These are phyloP conservation scores for Nemotelus pantherinus DNA, from an alignment of 2,888 invertebrate species.

Conservation along the genomic window DNA sequence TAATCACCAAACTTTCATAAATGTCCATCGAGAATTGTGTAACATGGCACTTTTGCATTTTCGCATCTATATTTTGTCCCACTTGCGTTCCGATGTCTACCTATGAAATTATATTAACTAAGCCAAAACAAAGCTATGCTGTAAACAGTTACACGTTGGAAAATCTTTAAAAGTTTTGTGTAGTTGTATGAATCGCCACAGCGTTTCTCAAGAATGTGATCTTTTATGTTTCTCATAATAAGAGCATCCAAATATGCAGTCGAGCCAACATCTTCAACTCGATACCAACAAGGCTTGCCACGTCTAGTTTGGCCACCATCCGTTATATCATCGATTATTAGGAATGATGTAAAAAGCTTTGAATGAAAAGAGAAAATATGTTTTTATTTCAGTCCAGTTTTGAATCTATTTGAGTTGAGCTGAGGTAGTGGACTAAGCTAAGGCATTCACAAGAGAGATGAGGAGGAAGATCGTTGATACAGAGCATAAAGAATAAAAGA, in stretches of 20 bases:
- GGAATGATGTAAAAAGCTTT: too few species aligned
- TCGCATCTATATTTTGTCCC: not conserved
- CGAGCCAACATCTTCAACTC: not conserved
- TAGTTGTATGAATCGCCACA: not conserved
- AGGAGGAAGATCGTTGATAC: too few species aligned
- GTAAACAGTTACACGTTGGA: too few species aligned
- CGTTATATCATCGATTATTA: too few species aligned
- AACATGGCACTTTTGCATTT: too few species aligned
- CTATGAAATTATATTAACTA: not conserved
- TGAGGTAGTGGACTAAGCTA: too few species aligned
- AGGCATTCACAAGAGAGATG: too few species aligned
- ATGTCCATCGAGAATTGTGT: too few species aligned
- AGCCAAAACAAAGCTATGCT: not conserved
- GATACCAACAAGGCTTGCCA: not conserved
- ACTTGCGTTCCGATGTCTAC: not conserved
- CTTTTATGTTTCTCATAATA: not conserved
- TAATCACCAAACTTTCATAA: too few species aligned
- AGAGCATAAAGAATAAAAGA: too few species aligned
- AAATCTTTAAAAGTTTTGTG: too few species aligned
- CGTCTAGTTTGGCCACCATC: not conserved
- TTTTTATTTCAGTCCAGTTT: not conserved
- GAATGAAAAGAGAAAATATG: too few species aligned
- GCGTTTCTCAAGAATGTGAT: not conserved
- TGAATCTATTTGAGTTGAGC: not conserved
- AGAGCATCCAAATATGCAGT: not conserved